Base-by-base conservation (phyloP, 2,113 vertebrate genomes). In the Steatornis caripensis region DNA sequence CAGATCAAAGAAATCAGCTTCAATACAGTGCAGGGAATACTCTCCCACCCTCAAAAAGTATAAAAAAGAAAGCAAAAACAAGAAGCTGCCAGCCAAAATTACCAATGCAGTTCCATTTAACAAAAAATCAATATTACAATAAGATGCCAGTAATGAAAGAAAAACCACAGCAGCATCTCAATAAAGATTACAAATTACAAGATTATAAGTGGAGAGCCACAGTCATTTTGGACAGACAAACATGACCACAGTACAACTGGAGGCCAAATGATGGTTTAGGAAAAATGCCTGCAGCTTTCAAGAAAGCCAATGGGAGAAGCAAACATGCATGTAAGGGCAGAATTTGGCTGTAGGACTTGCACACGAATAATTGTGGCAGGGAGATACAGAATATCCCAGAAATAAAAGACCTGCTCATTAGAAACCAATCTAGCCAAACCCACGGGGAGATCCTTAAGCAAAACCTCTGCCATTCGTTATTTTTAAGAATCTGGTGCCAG, bases 41-140 rank as follows among this genome's bases (percentile, higher is more conserved):
- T 70, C 82, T 66, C 32, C 71, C 41, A 66, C 57, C 74, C 76
- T 90, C 80, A 74, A 74, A 92, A 96, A 89, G 58, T 87, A 61
- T 37, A 83, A 62, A 80, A 81, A 94, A 95, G 95, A 91, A 95
- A 95, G 78, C 54, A 91, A 92, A 93, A 69, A 0, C 80, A 89
- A 96, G 90, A 87, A 95, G 41, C 95, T 92, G 90, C 84, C 88
- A 89, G 70, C 92, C 89, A 95, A 96, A 97, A 97, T 96, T 95
- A 95, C 95, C 90, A 96, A 58, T 78, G 87, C 89, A 92, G 84
- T 80, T 92, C 92, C 75, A 94, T 96, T 96, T 93, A 95, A 97
- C 89, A 95, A 96, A 92, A 97, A 95, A 96, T 95, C 95, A 89
- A 91, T 97, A 97, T 97, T 97, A 96, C 90, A 95, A 93, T 95